Conservation (phyloP, 2,888 invertebrate species). For the Cetonia aurata region DNA sequence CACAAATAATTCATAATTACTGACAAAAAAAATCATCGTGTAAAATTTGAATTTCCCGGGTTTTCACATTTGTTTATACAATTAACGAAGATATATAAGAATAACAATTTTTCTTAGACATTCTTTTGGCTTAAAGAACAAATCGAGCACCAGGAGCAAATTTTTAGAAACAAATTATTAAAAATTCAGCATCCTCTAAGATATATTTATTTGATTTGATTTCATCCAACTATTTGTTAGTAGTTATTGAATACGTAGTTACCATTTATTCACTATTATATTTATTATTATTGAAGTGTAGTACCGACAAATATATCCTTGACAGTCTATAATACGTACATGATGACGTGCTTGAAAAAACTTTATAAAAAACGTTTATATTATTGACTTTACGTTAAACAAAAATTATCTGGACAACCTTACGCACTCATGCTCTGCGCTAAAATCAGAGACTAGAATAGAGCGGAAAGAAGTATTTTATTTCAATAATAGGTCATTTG, state of each 20-base stretch:
- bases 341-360: neutral
- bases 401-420: slow-evolving; percentile 3
- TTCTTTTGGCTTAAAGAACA: slow-evolving; percentile 15
- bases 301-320: neutral
- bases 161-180: slow-evolving; percentile 3
- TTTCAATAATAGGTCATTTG: slow-evolving; percentile 32
- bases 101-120: slow-evolving; percentile 9
- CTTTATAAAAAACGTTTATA: neutral
- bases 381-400: slow-evolving; percentile 13
- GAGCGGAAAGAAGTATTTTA: slow-evolving; percentile 26
- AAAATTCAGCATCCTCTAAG: slow-evolving; percentile 25
- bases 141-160: slow-evolving; percentile 31
- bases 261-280: slow-evolving; percentile 28
- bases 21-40: too few species aligned
- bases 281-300: slow-evolving; percentile 18
- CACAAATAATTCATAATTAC: too few species aligned
- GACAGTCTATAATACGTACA: too few species aligned
- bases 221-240: slow-evolving; percentile 27
- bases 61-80: neutral
- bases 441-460: slow-evolving; percentile 27
- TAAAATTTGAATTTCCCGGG: too few species aligned
- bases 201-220: slow-evolving; percentile 39
- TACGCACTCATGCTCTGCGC: slow-evolving; percentile 16
- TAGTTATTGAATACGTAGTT: slow-evolving; percentile 22
- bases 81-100: neutral